Base-by-base conservation (phyloP, 2,113 vertebrate genomes). In the Jacana jacana region DNA sequence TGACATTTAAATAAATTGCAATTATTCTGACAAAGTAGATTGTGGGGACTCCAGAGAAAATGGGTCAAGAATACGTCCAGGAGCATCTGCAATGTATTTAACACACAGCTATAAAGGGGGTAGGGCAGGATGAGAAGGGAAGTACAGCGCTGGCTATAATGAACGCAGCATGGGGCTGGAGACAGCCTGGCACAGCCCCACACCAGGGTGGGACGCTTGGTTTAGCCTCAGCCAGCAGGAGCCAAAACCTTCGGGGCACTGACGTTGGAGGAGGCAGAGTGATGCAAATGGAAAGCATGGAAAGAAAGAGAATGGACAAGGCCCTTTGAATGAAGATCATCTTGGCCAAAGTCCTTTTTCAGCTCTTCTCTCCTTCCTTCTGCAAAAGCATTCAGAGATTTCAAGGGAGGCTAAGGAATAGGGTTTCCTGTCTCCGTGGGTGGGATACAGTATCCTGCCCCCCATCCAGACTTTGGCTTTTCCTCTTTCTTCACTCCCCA, bases 1-100 rank as follows among this genome's bases (percentile, higher is more conserved):
- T 97, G 97, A 97, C 97, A 97, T 97, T 97, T 97, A 96, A 97
- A 97, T 96, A 96, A 95, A 96, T 93, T 93, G 92, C 86, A 96
- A 96, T 97, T 96, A 96, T 95, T 92, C 89, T 0, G 19, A 96
- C 86, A 88, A 95, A 96, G 94, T 91, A 89, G 92, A 93, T 88
- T 95, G 95, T 75, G 16, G 76, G n/a, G 39, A 28, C 89, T 92
- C 84, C 73, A 28, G 91, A 95, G 92, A 64, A 88, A 92, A 73
- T 23, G 78, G 92, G 91, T 87, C 85, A 94, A 94, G 80, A 91
- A 83, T 25, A 77, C 0, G 4, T 94, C 93, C 96, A 93, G 80
- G 73, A 95, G 77, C 88, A 77, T 86, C 86, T 87, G 92, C 37
- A 60, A 20, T 39, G 71, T 88, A 28, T 92, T 89, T 87, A 91